phyloP scores from a whole-genome alignment of 2,113 vertebrate species.

The Nematolebias whitei region DNA sequence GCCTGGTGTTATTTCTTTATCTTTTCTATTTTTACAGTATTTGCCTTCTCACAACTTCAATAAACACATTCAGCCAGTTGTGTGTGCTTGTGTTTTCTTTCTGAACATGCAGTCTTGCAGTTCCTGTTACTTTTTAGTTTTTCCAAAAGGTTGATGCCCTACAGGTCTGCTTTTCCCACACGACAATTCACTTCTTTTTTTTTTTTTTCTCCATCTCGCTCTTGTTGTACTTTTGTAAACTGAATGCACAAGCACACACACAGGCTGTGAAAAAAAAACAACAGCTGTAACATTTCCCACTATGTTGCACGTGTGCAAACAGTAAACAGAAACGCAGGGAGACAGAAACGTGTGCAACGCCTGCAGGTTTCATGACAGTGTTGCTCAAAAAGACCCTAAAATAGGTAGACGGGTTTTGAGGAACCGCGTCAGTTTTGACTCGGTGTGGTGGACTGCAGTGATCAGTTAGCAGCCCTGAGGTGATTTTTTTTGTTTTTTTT shows the following conservation, averaged over 20 bases:
- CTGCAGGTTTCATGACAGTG: conserved; percentile 38
- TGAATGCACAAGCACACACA: conserved; percentile 10
- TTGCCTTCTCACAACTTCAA: conserved; percentile 57
- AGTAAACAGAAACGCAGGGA: conserved; percentile 20
- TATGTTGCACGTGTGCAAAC: not conserved
- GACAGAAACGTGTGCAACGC: conserved; percentile 21
- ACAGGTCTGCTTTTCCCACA: conserved; percentile 28
- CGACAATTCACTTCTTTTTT: conserved; percentile 30
- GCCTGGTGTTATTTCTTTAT: no score
- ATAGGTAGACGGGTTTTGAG: conserved; percentile 46
- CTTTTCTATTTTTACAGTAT: conserved; percentile 24
- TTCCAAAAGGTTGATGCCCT: conserved; percentile 37
- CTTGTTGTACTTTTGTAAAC: conserved; percentile 21
- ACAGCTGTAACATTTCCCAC: not conserved
- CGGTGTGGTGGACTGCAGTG: conserved; percentile 33
- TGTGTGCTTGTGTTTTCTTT: conserved; percentile 6
- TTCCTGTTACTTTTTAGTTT: conserved; percentile 1
- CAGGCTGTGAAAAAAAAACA: conserved; percentile 9
- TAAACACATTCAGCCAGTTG: conserved; percentile 47
- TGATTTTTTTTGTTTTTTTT: conserved; percentile 17
- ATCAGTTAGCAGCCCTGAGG: conserved; percentile 42
- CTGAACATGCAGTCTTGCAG: not conserved
- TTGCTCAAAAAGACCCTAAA: conserved; percentile 25
- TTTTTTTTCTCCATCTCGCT: not conserved
- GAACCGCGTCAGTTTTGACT: conserved; percentile 53